Conservation (phyloP, 1,140 invertebrate genomes). For the Oedothorax gibbosus region DNA sequence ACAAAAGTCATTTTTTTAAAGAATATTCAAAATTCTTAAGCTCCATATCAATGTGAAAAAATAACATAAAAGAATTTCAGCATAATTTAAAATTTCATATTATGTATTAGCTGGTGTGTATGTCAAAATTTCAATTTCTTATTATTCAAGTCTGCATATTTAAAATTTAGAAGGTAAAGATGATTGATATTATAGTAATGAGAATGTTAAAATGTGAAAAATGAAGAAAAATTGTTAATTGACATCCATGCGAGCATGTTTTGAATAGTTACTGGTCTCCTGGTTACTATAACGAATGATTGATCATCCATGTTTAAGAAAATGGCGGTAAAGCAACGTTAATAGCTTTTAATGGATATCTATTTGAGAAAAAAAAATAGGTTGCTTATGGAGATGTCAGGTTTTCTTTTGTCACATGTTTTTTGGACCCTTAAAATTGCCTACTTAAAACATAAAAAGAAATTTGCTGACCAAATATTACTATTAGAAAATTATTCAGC, state of each 20-base stretch:
- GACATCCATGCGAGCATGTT: not conserved
- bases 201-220: not conserved
- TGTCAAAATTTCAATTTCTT: not conserved
- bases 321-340: conserved; percentile 3
- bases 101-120: no score
- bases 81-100: no score
- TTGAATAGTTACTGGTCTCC: not conserved
- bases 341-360: not conserved
- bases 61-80: no score
- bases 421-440: not conserved
- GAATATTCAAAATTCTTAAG: no score
- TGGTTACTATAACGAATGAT: conserved; percentile 3
- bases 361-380: not conserved
- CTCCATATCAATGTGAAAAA: no score
- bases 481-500: not conserved
- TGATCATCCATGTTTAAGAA: conserved; percentile 32
- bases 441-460: not conserved
- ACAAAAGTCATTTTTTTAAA: no score
- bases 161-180: not conserved
- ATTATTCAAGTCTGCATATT: not conserved
- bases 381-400: not conserved
- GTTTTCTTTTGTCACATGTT: not conserved
- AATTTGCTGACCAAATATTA: not conserved
- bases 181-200: not conserved
- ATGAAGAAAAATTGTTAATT: no score